Conservation (phyloP, 1,140 invertebrate species). For the Cherax quadricarinatus region DNA sequence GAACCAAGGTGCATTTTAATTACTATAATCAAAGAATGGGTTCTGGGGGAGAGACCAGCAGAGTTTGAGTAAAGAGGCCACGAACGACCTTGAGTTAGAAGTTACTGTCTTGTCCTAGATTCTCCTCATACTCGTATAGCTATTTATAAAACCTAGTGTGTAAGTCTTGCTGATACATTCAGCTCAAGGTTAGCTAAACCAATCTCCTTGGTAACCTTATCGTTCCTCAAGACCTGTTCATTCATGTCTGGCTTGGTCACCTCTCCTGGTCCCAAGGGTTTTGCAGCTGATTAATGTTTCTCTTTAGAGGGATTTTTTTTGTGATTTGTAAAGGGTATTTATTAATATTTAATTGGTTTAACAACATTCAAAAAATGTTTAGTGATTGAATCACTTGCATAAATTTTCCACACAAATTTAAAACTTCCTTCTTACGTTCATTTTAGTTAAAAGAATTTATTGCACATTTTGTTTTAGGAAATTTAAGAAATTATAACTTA, state of each 20-base stretch:
- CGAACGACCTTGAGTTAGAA: background rate
- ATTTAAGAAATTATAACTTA: background rate
- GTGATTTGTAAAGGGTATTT: background rate
- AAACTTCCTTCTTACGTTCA: background rate
- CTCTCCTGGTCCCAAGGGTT: background rate
- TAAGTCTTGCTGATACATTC: background rate
- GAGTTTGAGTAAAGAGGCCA: background rate
- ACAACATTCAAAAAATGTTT: background rate
- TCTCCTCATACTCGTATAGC: background rate
- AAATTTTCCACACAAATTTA: background rate
- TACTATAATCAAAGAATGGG: constrained; percentile 55
- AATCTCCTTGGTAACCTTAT: background rate
- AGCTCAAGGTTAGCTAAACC: background rate
- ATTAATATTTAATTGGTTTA: background rate
- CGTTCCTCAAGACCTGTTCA: background rate
- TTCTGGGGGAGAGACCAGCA: background rate
- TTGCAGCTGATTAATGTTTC: background rate
- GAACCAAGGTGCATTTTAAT: constrained; percentile 34
- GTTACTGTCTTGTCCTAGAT: background rate
- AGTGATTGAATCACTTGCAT: background rate
- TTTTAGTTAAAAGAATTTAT: background rate
- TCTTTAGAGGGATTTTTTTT: background rate
- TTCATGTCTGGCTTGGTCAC: too few relatives aligned
- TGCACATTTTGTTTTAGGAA: background rate
- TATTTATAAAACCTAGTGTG: background rate